A percentile compares a stretch with the other conserved stretches of the same genome.
phyloP scores from a whole-genome alignment of 2,797 vertebrate genomes.

The Pangasius djambal region DNA sequence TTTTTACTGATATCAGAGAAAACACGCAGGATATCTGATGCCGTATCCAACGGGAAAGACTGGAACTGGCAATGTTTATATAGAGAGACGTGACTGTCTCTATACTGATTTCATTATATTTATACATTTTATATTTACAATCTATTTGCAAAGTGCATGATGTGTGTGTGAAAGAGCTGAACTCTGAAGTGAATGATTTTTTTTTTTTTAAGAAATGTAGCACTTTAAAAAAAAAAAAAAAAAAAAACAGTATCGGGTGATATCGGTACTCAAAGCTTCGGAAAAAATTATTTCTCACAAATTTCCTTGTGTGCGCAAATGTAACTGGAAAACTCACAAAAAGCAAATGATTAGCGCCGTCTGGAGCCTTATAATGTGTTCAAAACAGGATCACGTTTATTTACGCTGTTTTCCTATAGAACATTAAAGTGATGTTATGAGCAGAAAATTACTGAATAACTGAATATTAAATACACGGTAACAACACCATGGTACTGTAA shows the following conservation, averaged over 20 bases:
- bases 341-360: not conserved
- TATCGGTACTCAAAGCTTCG: too few relatives aligned
- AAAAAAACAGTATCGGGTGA: too few relatives aligned
- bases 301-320: not conserved
- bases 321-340: not conserved
- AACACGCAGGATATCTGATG: not conserved
- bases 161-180: too few relatives aligned
- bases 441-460: too few relatives aligned
- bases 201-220: too few relatives aligned
- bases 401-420: too few relatives aligned
- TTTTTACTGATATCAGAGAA: too few relatives aligned
- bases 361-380: not conserved
- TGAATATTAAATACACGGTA: not conserved
- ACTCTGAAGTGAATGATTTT: too few relatives aligned
- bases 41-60: not conserved
- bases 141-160: not conserved
- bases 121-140: not conserved
- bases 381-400: not conserved
- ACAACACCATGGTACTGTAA: not conserved
- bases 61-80: not conserved
- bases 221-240: too few relatives aligned
- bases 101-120: not conserved
- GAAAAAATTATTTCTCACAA: not conserved
- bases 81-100: not conserved
- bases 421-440: too few relatives aligned